Percentiles rank a stretch among this genome's conserved stretches.
Conservation (phyloP, 1,140 invertebrate genomes). For the Aphelenchoides fujianensis region DNA sequence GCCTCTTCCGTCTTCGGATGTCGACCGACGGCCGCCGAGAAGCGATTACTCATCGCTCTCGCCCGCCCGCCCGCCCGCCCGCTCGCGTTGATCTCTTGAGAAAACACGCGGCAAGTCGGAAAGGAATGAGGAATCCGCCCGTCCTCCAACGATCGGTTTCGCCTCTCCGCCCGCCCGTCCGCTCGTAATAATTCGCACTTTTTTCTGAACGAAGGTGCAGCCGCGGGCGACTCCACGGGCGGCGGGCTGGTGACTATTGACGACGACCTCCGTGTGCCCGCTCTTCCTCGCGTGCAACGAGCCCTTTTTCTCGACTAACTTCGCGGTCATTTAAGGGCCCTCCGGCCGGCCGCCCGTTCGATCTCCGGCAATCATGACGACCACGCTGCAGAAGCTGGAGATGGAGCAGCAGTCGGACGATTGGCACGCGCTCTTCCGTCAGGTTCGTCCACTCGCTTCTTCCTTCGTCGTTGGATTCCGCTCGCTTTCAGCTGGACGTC, state of each 20-base stretch:
- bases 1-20: too few species aligned
- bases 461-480: too few species aligned
- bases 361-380: neutral
- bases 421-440: constrained; percentile 22
- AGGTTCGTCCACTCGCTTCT: too few species aligned
- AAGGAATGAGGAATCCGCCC: too few species aligned
- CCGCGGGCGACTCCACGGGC: neutral
- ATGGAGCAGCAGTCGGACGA: constrained; percentile 5
- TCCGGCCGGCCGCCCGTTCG: too few species aligned
- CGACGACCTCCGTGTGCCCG: too few species aligned
- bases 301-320: too few species aligned
- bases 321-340: too few species aligned
- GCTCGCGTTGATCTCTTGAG: neutral
- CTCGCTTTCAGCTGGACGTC: constrained; percentile 36
- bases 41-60: neutral
- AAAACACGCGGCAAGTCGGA: neutral
- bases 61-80: neutral
- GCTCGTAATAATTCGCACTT: neutral
- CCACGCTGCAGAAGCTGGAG: constrained; percentile 5
- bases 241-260: neutral
- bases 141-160: too few species aligned
- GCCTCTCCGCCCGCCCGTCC: too few species aligned
- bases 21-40: too few species aligned
- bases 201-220: neutral
- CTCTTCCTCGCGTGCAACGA: too few species aligned